A percentile compares a stretch with the other conserved stretches of the same genome.
Conservation (phyloP, 2,888 invertebrate species). For the Pherbina coryleti region DNA sequence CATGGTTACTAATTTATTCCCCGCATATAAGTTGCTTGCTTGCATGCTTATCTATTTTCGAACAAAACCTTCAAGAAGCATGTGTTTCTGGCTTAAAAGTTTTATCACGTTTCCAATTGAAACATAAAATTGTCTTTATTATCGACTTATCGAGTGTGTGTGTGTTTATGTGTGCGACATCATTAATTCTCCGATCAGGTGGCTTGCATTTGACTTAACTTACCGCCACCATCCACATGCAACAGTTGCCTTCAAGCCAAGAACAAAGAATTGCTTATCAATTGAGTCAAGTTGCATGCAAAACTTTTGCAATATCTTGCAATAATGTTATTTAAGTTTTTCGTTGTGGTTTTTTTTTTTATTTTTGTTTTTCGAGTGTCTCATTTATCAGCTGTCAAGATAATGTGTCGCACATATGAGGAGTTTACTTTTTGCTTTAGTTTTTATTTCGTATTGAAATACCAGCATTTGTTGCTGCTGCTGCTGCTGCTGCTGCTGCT, state of each 20-base stretch:
- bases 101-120: conserved; percentile 10
- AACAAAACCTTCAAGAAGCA: background rate
- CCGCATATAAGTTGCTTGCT: background rate
- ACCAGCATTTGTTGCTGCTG: too few relatives aligned
- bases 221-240: background rate
- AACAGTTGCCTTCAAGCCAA: conserved; percentile 4
- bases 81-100: background rate
- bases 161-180: background rate
- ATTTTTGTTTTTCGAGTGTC: background rate
- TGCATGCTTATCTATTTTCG: background rate
- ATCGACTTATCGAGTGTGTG: background rate
- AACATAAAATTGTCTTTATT: background rate
- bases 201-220: background rate
- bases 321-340: background rate
- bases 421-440: too few relatives aligned
- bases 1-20: too few relatives aligned
- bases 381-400: background rate
- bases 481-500: too few relatives aligned
- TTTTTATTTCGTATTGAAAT: too few relatives aligned
- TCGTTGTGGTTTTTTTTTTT: background rate
- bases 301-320: background rate
- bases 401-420: background rate
- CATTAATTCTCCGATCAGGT: background rate
- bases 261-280: conserved; percentile 14
- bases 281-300: background rate